These are phyloP conservation scores for Cerastis leucographa DNA, from an alignment of 2,888 invertebrate genomes.

Conservation along the genomic window DNA sequence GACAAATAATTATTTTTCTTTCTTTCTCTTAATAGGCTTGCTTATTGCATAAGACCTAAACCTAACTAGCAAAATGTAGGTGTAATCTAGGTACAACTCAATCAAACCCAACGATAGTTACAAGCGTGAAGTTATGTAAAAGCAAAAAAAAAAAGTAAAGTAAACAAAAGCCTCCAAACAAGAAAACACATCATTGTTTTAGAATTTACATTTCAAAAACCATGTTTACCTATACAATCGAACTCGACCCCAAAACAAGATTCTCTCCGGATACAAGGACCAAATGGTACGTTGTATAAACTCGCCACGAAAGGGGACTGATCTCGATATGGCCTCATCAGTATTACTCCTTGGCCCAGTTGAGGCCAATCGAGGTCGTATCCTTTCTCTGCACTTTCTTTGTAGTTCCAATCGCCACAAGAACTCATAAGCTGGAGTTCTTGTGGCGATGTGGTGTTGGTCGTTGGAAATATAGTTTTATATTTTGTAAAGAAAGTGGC, in stretches of 20 bases:
- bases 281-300: constrained; percentile 49
- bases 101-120: neutral
- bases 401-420: constrained; percentile 52
- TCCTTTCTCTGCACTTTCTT: constrained; percentile 55
- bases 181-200: neutral
- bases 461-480: constrained; percentile 14
- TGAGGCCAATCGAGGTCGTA: constrained; percentile 54
- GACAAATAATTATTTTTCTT: too few species aligned
- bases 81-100: neutral
- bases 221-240: neutral
- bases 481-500: constrained; percentile 20
- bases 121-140: neutral
- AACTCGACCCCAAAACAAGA: constrained; percentile 34
- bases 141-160: too few species aligned
- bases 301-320: constrained; percentile 33
- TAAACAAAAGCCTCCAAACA: neutral
- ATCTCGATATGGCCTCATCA: constrained; percentile 62
- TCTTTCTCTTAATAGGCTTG: neutral
- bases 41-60: neutral
- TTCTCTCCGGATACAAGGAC: constrained; percentile 31
- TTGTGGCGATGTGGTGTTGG: constrained; percentile 11
- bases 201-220: neutral
- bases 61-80: neutral
- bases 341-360: constrained; percentile 60
- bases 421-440: constrained; percentile 39